These are phyloP conservation scores for Diacarnus erythraeanus DNA, from an alignment of 37 sponge, comb jelly and placozoan genomes.

Conservation along the genomic window DNA sequence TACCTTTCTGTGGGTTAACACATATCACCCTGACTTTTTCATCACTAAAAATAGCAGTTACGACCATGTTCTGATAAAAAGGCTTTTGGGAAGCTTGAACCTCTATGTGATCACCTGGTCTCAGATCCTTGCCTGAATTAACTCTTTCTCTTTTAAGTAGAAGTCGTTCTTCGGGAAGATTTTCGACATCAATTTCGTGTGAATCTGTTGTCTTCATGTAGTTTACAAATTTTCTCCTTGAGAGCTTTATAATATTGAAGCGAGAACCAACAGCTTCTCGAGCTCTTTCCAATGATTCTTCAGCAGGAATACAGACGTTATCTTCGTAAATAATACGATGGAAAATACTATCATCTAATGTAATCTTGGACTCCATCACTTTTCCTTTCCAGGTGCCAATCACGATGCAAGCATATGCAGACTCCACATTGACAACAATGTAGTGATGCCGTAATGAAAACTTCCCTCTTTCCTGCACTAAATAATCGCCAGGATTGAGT, in stretches of 20 bases:
- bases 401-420: slow-evolving; percentile 4
- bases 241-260: neutral
- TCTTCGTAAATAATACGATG: slow-evolving; percentile 18
- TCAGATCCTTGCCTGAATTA: neutral
- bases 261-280: neutral
- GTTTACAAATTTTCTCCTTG: slow-evolving; percentile 32
- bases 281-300: slow-evolving; percentile 8
- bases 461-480: slow-evolving; percentile 15
- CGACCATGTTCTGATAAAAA: slow-evolving; percentile 26
- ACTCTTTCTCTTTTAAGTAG: slow-evolving; percentile 29
- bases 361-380: neutral
- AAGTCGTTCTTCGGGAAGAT: slow-evolving; percentile 27
- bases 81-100: neutral
- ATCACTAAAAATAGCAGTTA: neutral
- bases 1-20: neutral
- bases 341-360: neutral
- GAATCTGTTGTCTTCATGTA: slow-evolving; percentile 21
- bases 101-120: slow-evolving; percentile 37
- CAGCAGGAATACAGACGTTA: slow-evolving; percentile 7
- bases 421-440: slow-evolving; percentile 16
- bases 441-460: slow-evolving; percentile 15
- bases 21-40: slow-evolving; percentile 3
- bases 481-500: slow-evolving; percentile 40
- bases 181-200: slow-evolving; percentile 10
- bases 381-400: slow-evolving; percentile 20